Evolutionary conservation across 2,797 vertebrate species (phyloP).

Genomic region (Pseudochaenichthys georgianus): DNA sequence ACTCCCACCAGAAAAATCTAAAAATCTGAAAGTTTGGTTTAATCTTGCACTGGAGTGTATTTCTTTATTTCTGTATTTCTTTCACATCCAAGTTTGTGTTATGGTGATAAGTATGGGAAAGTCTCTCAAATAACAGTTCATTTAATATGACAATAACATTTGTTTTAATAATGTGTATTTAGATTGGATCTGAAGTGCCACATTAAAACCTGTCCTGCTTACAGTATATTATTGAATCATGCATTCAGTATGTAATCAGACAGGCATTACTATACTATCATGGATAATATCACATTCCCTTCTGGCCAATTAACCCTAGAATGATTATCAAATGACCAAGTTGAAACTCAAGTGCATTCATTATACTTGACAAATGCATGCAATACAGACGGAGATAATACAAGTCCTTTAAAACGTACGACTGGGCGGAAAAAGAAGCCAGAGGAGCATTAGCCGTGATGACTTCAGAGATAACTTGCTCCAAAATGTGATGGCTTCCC

Average conservation of each 20-base stretch:
- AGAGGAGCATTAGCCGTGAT: constrained; percentile 63
- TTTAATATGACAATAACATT: background rate
- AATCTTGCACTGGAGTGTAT: background rate
- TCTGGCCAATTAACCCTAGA: constrained; percentile 64
- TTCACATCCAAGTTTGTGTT: background rate
- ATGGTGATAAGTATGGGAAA: background rate
- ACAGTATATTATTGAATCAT: constrained; percentile 41
- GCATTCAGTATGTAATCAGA: constrained; percentile 44
- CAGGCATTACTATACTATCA: constrained; percentile 56
- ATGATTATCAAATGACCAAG: constrained; percentile 52
- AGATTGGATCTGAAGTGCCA: constrained; percentile 8
- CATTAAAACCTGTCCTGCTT: constrained; percentile 23
- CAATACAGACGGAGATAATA: constrained; percentile 41
- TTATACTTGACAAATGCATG: constrained; percentile 64
- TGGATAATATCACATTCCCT: constrained; percentile 49
- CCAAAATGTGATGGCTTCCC: constrained; percentile 49
- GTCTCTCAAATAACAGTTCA: background rate
- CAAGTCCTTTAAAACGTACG: constrained; percentile 46
- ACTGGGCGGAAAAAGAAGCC: constrained; percentile 17
- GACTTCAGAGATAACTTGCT: constrained; percentile 57
- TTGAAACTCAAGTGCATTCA: constrained; percentile 58
- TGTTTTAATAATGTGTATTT: background rate
- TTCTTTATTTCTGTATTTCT: too few species aligned
- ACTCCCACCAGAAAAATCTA: background rate
- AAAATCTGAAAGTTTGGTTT: background rate